Evolutionary conservation across 2,797 vertebrate genomes (phyloP).

Genomic region (Scolopax rusticola): DNA sequence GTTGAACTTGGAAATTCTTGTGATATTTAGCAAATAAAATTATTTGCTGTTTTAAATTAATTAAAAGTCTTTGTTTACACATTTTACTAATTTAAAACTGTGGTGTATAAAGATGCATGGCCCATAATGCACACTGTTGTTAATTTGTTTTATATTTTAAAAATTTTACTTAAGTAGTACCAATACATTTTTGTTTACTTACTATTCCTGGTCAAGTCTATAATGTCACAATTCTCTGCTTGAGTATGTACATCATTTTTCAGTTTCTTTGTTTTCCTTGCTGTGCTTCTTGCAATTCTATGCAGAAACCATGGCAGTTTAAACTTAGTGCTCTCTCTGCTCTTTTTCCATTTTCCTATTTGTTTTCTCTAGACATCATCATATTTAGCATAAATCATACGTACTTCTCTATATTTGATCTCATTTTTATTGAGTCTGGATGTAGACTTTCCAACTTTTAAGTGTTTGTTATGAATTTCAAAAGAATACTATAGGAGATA

Average conservation of each 20-base stretch:
- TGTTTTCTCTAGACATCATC: not conserved
- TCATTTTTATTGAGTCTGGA: not conserved
- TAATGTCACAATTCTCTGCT: not conserved
- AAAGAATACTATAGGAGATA: not conserved
- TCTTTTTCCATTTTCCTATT: conserved; percentile 6
- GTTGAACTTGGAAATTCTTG: conserved; percentile 12
- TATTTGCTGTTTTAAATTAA: not conserved
- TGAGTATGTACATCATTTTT: not conserved
- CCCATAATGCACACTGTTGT: not conserved
- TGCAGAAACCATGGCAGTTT: not conserved
- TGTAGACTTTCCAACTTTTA: not conserved
- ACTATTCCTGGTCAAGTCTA: not conserved
- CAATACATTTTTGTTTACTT: not conserved
- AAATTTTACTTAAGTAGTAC: not conserved
- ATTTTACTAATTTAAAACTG: not conserved
- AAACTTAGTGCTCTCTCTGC: not conserved
- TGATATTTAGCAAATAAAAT: not conserved
- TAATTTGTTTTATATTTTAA: not conserved
- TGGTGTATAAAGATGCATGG: not conserved
- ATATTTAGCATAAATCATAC: not conserved
- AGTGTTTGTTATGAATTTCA: not conserved
- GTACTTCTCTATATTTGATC: not conserved
- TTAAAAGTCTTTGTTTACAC: not conserved
- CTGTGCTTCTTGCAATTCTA: not conserved
- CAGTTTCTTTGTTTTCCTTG: conserved; percentile 11